A percentile compares a stretch with the other conserved stretches of the same genome.
Evolutionary conservation across 1,140 invertebrate genomes (phyloP).

Genomic region (Lutraria rhynchaena): DNA sequence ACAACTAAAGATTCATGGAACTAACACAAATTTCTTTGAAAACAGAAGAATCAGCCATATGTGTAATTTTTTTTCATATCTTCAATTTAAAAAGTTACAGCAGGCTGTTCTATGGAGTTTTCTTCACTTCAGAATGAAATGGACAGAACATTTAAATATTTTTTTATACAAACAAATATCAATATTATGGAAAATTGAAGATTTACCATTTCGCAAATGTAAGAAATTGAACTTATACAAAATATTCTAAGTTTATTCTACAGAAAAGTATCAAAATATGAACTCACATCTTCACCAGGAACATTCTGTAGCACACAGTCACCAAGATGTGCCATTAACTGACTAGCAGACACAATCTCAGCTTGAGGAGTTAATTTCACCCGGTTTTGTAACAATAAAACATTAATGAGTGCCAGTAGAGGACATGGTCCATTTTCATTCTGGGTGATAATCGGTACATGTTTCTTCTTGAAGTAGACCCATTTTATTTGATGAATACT

Average conservation of each 20-base stretch:
- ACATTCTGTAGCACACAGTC: slow-evolving; percentile 83
- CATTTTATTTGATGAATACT: slow-evolving; percentile 84
- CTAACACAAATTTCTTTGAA: too few relatives aligned
- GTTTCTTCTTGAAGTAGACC: slow-evolving; percentile 82
- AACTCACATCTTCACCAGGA: slow-evolving; percentile 70
- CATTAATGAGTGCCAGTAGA: slow-evolving; percentile 85
- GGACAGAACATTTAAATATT: too few relatives aligned
- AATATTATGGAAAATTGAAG: too few relatives aligned
- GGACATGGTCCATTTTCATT: slow-evolving; percentile 87
- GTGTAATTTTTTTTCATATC: too few relatives aligned
- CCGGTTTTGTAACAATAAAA: slow-evolving; percentile 83
- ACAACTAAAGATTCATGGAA: too few relatives aligned
- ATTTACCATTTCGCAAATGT: too few relatives aligned
- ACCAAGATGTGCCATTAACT: slow-evolving; percentile 84
- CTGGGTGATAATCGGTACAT: slow-evolving; percentile 85
- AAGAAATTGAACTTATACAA: background rate
- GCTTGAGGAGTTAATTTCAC: slow-evolving; percentile 82
- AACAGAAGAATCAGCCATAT: too few relatives aligned
- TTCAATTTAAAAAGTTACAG: too few relatives aligned
- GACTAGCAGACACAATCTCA: slow-evolving; percentile 83
- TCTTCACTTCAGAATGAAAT: too few relatives aligned
- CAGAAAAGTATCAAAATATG: too few relatives aligned
- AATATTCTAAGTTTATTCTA: background rate
- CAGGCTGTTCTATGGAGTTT: too few relatives aligned
- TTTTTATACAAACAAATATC: too few relatives aligned